Base-by-base conservation (phyloP, 2,113 vertebrate species). In the Cephalopterus ornatus region DNA sequence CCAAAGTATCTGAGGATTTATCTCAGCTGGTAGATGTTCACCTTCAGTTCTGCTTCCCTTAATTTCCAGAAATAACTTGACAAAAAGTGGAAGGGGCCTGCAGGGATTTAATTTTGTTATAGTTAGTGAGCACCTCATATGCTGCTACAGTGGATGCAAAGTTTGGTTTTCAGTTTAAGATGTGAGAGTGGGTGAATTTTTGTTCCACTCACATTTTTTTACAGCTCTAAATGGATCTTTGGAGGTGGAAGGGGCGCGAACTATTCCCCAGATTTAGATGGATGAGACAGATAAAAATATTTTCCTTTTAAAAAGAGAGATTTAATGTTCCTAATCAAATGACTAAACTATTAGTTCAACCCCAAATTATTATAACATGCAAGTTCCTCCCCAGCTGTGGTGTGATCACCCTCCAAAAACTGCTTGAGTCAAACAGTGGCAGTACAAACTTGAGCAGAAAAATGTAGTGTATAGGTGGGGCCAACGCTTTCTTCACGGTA, bases 381-480 rank as follows among this genome's bases (percentile, higher is more conserved):
- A 86, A 55, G 26, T 61, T 55, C 33, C 80, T 91, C 18, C 13
- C 37, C 26, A 68, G 42, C 42, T 92, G 78, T 61, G 73, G 17
- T 62, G 70, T 62, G 70, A 41, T 94, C 68, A 56, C n/a, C 35
- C 27, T 91, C 32, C 59, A 72, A 75, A 79, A 52, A 59, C n/a
- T n/a, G 6, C 35, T 86, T 82, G 53, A 94, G 56, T 95, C 84
- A 84, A 89, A 41, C 44, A 46, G 59, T 41, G 33, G 46, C 53
- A 82, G 74, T 49, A 80, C 47, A 85, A 50, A 88, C 62, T n/a
- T 44, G n/a, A 82, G 55, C 21, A 92, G 55, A 90, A 92, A 82
- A 77, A 59, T 14, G n/a, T 4, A 62, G 85, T n/a, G 8, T 65
- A 32, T 37, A 92, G 96, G 96, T 95, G 92, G 62, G 93, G 94